phyloP scores from a whole-genome alignment of 2,888 invertebrate genomes.

The Cantharis rustica region DNA sequence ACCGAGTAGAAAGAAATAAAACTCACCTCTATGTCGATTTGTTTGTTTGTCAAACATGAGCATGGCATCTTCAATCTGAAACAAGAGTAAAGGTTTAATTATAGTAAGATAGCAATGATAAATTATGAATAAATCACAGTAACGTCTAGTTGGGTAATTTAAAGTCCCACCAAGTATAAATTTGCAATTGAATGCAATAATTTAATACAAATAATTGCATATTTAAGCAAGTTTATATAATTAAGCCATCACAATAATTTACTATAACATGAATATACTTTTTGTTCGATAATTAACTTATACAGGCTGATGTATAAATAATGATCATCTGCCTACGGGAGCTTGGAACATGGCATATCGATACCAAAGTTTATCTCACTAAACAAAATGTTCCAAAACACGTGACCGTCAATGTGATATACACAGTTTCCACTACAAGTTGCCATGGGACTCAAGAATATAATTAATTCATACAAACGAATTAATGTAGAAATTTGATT shows the following conservation, averaged over 20 bases:
- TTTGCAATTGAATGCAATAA: slow-evolving; percentile 12
- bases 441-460: slow-evolving; percentile 19
- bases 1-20: slow-evolving; percentile 1
- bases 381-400: slow-evolving; percentile 17
- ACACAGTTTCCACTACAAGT: slow-evolving; percentile 10
- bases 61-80: slow-evolving; percentile 99
- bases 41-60: slow-evolving; percentile 99
- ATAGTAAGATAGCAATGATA: background rate
- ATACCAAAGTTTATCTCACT: slow-evolving; percentile 17
- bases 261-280: slow-evolving; percentile 21
- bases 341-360: slow-evolving; percentile 31
- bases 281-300: slow-evolving; percentile 31
- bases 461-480: slow-evolving; percentile 25
- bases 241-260: slow-evolving; percentile 29
- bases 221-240: slow-evolving; percentile 26
- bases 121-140: slow-evolving; percentile 1
- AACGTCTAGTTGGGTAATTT: background rate
- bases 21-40: slow-evolving; percentile 98
- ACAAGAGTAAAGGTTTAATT: slow-evolving; percentile 55
- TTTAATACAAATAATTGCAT: slow-evolving; percentile 18
- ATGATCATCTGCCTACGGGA: slow-evolving; percentile 21
- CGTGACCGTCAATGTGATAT: slow-evolving; percentile 20
- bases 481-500: slow-evolving; percentile 22
- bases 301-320: slow-evolving; percentile 25
- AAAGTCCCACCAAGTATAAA: slow-evolving; percentile 5